Base-by-base conservation (phyloP, 2,888 invertebrate species). In the Nudaria mundana region DNA sequence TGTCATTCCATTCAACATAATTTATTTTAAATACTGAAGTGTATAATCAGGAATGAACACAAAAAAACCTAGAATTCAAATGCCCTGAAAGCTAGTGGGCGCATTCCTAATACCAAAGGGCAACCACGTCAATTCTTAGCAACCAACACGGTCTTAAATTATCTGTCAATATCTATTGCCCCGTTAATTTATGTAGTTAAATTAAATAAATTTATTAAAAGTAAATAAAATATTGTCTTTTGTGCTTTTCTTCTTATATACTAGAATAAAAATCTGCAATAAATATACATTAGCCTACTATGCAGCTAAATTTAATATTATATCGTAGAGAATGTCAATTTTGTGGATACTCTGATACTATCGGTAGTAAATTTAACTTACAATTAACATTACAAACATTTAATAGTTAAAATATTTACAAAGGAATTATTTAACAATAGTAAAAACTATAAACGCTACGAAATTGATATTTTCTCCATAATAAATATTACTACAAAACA, bases 401-500 rank as follows among this genome's bases (percentile, higher is more conserved):
- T 76, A 73, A 75, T 62, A 66, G 67, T 62, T 77, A 76, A 75
- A 77, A 70, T 82, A 83, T 86, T 78, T 86, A 86, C 86, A 86
- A 79, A 78, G 72, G 69, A 75, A 73, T 66, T 71, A 75, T 76
- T 20, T 78, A 82, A 84, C 82, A 76, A 78, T 76, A 69, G 72
- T 83, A 76, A 71, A 72, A 72, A 64, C 78, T 82, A 83, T 82
- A 80, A 83, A 85, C 78, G 80, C 78, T 83, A 81, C 72, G 68
- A 81, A 79, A 76, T 77, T 73, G 77, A 78, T 79, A 78, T 79
- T 74, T 72, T 31, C 67, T 75, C 70, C 70, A 77, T 76, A 80
- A 81, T 85, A 86, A 85, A 84, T 81, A 82, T 70, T 71, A 29
- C 73, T 84, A 79, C 74, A 80, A 81, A 82, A 83, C 76, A 75